Percentiles rank a stretch among this genome's conserved stretches.
These are phyloP conservation scores for Andrena bicolor DNA, from an alignment of 2,888 invertebrate species.

Conservation along the genomic window DNA sequence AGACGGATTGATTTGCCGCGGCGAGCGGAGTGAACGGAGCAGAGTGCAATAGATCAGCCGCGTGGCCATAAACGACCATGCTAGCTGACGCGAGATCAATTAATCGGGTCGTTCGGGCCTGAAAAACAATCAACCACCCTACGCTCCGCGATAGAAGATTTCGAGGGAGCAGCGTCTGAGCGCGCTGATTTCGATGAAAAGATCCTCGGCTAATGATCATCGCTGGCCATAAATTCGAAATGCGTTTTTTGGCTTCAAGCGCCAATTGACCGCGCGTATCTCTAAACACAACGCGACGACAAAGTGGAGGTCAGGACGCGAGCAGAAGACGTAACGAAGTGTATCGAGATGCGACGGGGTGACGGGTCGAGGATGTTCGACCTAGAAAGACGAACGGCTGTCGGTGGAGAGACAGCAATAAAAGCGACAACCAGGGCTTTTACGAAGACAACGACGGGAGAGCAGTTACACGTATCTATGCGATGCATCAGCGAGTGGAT, in stretches of 20 bases:
- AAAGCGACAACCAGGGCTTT: slow-evolving; percentile 57
- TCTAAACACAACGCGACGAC: not conserved
- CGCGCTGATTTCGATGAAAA: too few species aligned
- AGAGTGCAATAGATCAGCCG: slow-evolving; percentile 32
- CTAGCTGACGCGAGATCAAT: slow-evolving; percentile 6
- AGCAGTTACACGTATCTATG: slow-evolving; percentile 42
- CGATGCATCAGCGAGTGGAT: slow-evolving; percentile 31
- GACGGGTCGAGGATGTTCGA: slow-evolving; percentile 24
- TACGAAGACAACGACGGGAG: slow-evolving; percentile 56
- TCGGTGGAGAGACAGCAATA: slow-evolving; percentile 37
- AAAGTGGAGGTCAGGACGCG: not conserved
- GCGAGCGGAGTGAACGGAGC: slow-evolving; percentile 28
- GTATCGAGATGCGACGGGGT: slow-evolving; percentile 2
- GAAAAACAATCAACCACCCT: not conserved
- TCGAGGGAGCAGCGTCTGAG: too few species aligned
- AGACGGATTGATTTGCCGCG: slow-evolving; percentile 41
- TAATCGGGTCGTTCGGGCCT: not conserved
- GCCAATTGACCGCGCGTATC: not conserved
- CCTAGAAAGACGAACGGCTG: slow-evolving; percentile 43
- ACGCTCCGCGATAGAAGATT: too few species aligned
- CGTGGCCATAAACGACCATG: slow-evolving; percentile 7
- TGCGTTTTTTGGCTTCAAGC: not conserved
- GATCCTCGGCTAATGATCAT: too few species aligned
- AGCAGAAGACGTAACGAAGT: slow-evolving; percentile 8
- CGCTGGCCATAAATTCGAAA: too few species aligned